Conservation (phyloP, 2,888 invertebrate genomes). For the Caradrina clavipalpis region DNA sequence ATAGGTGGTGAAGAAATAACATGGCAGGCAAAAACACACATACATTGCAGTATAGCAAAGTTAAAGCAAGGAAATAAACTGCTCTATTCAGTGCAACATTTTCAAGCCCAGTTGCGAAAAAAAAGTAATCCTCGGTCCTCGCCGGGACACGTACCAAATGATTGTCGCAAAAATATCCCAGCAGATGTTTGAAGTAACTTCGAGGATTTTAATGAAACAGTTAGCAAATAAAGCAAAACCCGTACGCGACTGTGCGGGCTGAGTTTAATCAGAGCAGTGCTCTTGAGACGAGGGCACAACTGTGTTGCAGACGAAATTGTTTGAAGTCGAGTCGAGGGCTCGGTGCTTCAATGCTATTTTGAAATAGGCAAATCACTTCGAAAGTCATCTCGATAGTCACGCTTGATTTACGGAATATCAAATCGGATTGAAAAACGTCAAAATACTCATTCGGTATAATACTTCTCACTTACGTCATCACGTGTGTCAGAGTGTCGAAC, state of each 20-base stretch:
- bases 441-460: no score
- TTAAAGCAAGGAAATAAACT: constrained; percentile 19
- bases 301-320: constrained; percentile 79
- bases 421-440: no score
- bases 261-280: constrained; percentile 84
- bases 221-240: constrained; percentile 75
- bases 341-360: no score
- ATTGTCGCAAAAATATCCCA: constrained; percentile 48
- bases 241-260: constrained; percentile 63
- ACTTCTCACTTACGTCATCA: no score
- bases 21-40: no score
- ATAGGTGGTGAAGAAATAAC: no score
- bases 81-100: constrained; percentile 2
- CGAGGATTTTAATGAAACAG: constrained; percentile 65
- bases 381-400: no score
- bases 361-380: no score
- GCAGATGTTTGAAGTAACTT: constrained; percentile 53
- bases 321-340: constrained; percentile 75
- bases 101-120: constrained; percentile 25
- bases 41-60: neutral
- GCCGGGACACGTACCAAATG: constrained; percentile 35
- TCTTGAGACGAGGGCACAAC: constrained; percentile 76
- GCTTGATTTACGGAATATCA: no score
- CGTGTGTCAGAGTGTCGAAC: no score
- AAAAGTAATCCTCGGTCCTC: constrained; percentile 31